Base-by-base conservation (phyloP, 2,113 vertebrate genomes). In the Sorex araneus region DNA sequence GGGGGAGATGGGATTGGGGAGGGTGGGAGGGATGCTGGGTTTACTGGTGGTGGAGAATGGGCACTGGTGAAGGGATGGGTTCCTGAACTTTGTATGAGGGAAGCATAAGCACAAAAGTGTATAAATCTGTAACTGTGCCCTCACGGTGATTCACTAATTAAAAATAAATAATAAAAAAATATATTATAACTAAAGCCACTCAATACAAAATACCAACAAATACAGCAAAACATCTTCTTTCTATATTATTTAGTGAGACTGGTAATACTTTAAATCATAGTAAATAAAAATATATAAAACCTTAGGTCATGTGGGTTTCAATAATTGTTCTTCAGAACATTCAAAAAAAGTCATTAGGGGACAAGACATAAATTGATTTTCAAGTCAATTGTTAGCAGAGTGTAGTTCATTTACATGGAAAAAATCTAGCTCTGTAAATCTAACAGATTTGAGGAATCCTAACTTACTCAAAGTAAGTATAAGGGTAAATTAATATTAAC, bases 131-230 rank as follows among this genome's bases (percentile, higher is more conserved):
- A n/a, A n/a, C n/a, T n/a, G n/a, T n/a, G n/a, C n/a, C n/a, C n/a
- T n/a, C n/a, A n/a, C n/a, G n/a, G n/a, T n/a, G n/a, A n/a, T n/a
- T n/a, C n/a, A n/a, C n/a, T n/a, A n/a, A n/a, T n/a, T n/a, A n/a
- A n/a, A n/a, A n/a, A n/a, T n/a, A n/a, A n/a, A n/a, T n/a, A n/a
- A n/a, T n/a, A n/a, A n/a, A n/a, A n/a, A n/a, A n/a, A n/a, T n/a
- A n/a, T n/a, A n/a, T 11, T 34, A 30, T 89, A 94, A 63, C 28
- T 78, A 71, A 90, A 82, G n/a, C 34, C 54, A 87, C n/a, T 92
- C 4, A 54, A n/a, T 69, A 11, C 60, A 83, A 87, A 90, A 32
- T 63, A 81, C 15, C 6, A 77, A 34, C 67, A 82, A 74, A 64
- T 75, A 47, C 19, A 90, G 43, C 8, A 90, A 80, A 84, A 70